phyloP scores from a whole-genome alignment of 2,888 invertebrate genomes.

The Caenorhabditis plicata region DNA sequence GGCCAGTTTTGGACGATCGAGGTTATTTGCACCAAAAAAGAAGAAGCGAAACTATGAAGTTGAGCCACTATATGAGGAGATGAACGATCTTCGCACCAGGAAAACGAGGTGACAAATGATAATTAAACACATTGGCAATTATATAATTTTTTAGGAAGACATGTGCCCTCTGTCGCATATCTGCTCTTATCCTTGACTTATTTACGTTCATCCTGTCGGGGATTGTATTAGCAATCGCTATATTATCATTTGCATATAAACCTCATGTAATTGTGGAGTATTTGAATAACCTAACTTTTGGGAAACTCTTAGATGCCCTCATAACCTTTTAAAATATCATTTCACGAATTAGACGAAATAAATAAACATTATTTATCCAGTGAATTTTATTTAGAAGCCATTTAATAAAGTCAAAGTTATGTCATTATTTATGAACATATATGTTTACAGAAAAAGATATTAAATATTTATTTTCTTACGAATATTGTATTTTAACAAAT shows the following conservation, averaged over 20 bases:
- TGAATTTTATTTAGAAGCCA: no score
- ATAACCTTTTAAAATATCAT: no score
- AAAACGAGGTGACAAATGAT: slow-evolving; percentile 33
- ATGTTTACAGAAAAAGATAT: no score
- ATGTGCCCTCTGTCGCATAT: slow-evolving; percentile 36
- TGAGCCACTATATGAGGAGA: slow-evolving; percentile 54
- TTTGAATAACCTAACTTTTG: neutral
- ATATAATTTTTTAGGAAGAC: slow-evolving; percentile 33
- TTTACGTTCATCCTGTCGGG: slow-evolving; percentile 30
- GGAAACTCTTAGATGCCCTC: no score
- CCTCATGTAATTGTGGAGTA: neutral
- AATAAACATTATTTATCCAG: no score
- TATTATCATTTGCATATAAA: neutral
- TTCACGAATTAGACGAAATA: no score
- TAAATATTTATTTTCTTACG: no score
- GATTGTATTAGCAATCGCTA: slow-evolving; percentile 17
- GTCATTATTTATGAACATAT: no score
- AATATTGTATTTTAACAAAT: no score
- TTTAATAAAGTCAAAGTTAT: no score
- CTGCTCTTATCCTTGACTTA: slow-evolving; percentile 41
- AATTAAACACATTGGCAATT: neutral
- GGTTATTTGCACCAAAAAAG: slow-evolving; percentile 12
- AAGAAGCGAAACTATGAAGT: slow-evolving; percentile 32
- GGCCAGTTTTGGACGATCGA: slow-evolving; percentile 43
- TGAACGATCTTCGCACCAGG: slow-evolving; percentile 50